Evolutionary conservation across 2,797 vertebrate species (phyloP), one percentile per base, ranked within the genome.

Genomic region (Clarias laeviceps): DNA sequence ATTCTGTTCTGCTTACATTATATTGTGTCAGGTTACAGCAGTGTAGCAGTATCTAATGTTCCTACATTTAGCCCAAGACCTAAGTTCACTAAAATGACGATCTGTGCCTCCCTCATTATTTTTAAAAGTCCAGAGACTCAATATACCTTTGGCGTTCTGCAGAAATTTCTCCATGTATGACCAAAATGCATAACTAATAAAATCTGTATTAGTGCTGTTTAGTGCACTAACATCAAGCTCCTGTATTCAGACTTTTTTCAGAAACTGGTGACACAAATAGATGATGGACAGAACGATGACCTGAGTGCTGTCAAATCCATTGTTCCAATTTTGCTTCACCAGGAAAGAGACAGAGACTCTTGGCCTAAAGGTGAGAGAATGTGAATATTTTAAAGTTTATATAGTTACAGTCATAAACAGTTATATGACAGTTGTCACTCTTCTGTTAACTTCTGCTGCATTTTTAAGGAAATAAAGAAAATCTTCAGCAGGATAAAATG

Each of bases 221-320:
- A 20, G 76, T 79, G 22, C 61, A 27, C 65, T 27, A 17, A 78
- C 40, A 15, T 20, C 87, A 9, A 87, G 15, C 50, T 29, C 11
- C 85, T 84, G 15, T 77, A 59, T 89, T 24, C 91, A 96, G 95
- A 96, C 69, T 92, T 95, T 14, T 90, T 95, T 84, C 94, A 96
- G 89, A 95, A 94, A 85, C 89, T 96, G 84, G 92, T 94, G 80
- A 93, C 92, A 82, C 94, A 95, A 76, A 92, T 94, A 17, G 93
- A 94, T 50, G 93, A 93, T 15, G 91, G 91, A 68, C 64, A 90
- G 45, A 91, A 89, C 56, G 24, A 88, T 62, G 92, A 92, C 11
- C 91, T 91, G 57, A 93, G 59, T 12, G 92, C 93, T 4, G 65
- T 90, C 34, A 95, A 92, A 85, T 89, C 91, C 40, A 85, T 94